phyloP scores from a whole-genome alignment of 2,797 vertebrate species.

The Pteronotus mesoamericanus region DNA sequence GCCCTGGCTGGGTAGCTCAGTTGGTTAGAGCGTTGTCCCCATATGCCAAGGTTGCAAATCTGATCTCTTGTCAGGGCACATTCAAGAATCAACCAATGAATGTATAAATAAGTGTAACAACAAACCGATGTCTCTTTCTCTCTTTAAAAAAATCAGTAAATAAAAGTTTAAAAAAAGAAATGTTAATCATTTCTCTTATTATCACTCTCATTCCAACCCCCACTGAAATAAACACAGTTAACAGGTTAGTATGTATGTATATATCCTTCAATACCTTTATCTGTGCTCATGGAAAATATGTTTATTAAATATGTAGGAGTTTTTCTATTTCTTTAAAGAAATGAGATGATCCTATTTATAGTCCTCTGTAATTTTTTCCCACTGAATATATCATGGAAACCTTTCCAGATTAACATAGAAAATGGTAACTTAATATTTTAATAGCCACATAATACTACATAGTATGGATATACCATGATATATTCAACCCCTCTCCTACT shows the following conservation, averaged over 20 bases:
- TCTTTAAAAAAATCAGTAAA: background rate
- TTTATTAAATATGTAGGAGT: background rate
- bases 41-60: background rate
- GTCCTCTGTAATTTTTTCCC: background rate
- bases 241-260: background rate
- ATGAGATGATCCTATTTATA: background rate
- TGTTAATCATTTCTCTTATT: background rate
- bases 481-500: background rate
- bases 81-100: background rate
- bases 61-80: background rate
- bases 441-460: background rate
- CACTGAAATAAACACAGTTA: background rate
- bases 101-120: background rate
- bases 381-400: background rate
- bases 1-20: background rate
- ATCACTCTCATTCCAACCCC: background rate
- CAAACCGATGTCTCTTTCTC: background rate
- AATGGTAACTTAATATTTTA: background rate
- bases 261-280: background rate
- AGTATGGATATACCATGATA: background rate
- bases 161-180: background rate
- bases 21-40: background rate
- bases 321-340: background rate
- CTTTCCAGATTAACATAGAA: background rate
- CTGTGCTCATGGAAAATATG: background rate